Conservation (phyloP, 2,113 vertebrate species). For the Terrapene triunguis region DNA sequence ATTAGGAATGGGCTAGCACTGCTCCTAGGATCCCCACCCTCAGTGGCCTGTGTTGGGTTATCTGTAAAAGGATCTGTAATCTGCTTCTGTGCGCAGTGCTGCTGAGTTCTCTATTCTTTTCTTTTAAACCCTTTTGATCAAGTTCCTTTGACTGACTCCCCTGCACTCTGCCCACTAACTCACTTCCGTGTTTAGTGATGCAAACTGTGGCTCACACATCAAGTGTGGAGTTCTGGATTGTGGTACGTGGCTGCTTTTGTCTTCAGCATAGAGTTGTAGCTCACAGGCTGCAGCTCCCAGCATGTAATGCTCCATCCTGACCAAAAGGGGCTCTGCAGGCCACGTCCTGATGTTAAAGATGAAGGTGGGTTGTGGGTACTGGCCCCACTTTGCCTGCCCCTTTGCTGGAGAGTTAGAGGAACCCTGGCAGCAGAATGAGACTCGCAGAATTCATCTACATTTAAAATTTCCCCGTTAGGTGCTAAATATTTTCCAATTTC, state of each 20-base stretch:
- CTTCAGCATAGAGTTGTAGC: neutral
- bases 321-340: neutral
- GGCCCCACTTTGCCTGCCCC: neutral
- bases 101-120: neutral
- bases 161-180: neutral
- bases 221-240: neutral
- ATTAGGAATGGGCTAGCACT: neutral
- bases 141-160: neutral
- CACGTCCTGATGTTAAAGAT: neutral
- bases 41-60: neutral
- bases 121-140: neutral
- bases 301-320: neutral
- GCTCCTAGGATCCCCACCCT: neutral
- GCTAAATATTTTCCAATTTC: neutral
- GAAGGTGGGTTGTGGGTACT: neutral
- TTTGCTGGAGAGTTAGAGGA: neutral
- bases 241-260: neutral
- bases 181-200: neutral
- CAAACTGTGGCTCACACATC: neutral
- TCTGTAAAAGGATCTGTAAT: neutral
- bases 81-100: neutral
- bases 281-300: neutral
- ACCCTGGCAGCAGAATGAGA: neutral
- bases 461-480: neutral
- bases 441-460: neutral